Conservation (phyloP, 2,113 vertebrate genomes). For the Labrus mixtus region DNA sequence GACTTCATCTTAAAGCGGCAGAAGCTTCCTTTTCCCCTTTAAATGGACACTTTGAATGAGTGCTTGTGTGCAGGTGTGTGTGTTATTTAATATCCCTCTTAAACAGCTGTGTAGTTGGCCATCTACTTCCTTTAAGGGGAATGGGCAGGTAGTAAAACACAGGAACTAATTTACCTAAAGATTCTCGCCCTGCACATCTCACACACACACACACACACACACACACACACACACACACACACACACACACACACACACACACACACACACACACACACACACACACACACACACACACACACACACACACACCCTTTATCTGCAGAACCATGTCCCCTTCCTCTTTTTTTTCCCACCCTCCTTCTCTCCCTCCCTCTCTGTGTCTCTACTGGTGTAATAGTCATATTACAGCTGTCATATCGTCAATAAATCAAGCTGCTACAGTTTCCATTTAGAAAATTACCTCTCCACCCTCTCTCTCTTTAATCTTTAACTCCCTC, state of each 20-base stretch:
- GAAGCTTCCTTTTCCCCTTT: neutral
- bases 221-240: conserved; percentile 27
- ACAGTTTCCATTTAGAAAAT: conserved; percentile 83
- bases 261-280: conserved; percentile 23
- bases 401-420: conserved; percentile 81
- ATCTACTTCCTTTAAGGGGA: conserved; percentile 47
- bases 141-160: conserved; percentile 37
- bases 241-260: conserved; percentile 24
- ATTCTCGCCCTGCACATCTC: conserved; percentile 41
- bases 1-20: conserved; percentile 1
- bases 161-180: conserved; percentile 60
- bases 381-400: conserved; percentile 76
- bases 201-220: conserved; percentile 35
- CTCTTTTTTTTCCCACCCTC: conserved; percentile 7
- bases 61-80: conserved; percentile 7
- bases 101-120: conserved; percentile 64
- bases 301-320: conserved; percentile 47
- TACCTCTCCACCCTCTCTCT: conserved; percentile 72
- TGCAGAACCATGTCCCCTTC: conserved; percentile 29
- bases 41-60: conserved; percentile 10
- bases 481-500: conserved; percentile 58
- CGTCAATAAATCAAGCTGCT: conserved; percentile 76
- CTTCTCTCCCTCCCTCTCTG: conserved; percentile 9
- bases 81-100: conserved; percentile 58
- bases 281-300: conserved; percentile 27